A percentile compares a stretch with the other conserved stretches of the same genome.
Conservation (phyloP, 2,113 vertebrate species). For the Siphamia tubifer region DNA sequence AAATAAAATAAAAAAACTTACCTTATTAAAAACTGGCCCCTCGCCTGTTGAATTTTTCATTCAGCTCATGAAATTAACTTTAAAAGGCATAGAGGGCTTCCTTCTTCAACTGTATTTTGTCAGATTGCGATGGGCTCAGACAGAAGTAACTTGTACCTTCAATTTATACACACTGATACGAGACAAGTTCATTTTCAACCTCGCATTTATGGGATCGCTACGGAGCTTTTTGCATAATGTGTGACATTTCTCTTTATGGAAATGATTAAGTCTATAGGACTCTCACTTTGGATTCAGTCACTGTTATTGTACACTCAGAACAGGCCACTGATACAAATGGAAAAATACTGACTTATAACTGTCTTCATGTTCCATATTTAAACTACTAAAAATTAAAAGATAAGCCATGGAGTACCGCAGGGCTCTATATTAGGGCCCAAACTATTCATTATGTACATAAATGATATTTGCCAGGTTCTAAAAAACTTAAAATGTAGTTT, state of each 20-base stretch:
- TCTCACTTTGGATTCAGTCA: background rate
- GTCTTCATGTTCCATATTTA: too few relatives aligned
- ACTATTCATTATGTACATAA: too few relatives aligned
- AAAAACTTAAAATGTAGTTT: too few relatives aligned
- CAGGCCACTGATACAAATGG: background rate
- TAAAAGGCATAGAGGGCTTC: slow-evolving; percentile 55
- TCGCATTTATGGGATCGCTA: background rate
- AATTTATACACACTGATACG: slow-evolving; percentile 35
- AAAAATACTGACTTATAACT: background rate
- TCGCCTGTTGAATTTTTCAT: slow-evolving; percentile 57
- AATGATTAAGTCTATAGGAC: background rate
- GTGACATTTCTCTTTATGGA: background rate
- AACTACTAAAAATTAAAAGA: too few relatives aligned
- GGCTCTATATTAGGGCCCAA: too few relatives aligned
- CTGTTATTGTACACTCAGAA: background rate
- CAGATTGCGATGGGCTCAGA: slow-evolving; percentile 52
- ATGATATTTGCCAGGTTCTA: too few relatives aligned
- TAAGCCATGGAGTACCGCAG: too few relatives aligned
- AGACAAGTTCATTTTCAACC: background rate
- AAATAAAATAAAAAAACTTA: slow-evolving; percentile 24
- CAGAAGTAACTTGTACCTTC: slow-evolving; percentile 37
- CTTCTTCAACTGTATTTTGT: slow-evolving; percentile 51
- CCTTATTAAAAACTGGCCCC: slow-evolving; percentile 58
- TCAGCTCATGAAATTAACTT: slow-evolving; percentile 63
- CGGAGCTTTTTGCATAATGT: background rate